Evolutionary conservation across 2,888 invertebrate genomes (phyloP).

Genomic region (Galerucella calmariensis): DNA sequence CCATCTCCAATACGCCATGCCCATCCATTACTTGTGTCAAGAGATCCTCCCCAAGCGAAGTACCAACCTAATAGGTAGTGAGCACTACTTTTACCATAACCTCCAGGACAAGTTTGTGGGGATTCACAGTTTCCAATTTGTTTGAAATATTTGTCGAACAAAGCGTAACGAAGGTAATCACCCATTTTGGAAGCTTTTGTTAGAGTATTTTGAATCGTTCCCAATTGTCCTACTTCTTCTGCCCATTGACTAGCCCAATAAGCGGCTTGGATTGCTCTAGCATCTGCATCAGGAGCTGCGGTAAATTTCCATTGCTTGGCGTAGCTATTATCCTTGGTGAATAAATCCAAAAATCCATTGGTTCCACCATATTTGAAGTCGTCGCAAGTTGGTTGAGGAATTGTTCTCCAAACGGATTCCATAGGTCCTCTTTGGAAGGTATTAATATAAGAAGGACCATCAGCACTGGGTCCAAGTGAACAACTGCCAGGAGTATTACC

Average conservation of each 20-base stretch:
- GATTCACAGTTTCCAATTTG: constrained; percentile 49
- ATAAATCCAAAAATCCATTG: constrained; percentile 48
- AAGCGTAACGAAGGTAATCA: constrained; percentile 48
- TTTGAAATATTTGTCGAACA: constrained; percentile 53
- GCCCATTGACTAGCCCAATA: constrained; percentile 51
- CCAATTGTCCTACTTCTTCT: constrained; percentile 41
- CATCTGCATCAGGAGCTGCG: constrained; percentile 51
- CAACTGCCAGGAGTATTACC: constrained; percentile 46
- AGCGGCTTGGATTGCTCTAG: constrained; percentile 50
- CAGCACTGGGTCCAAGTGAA: constrained; percentile 40
- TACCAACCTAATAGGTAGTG: constrained; percentile 51
- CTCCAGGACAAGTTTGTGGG: constrained; percentile 43
- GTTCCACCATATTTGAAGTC: constrained; percentile 46
- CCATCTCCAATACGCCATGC: constrained; percentile 52
- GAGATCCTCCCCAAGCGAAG: constrained; percentile 50
- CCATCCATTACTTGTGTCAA: constrained; percentile 44
- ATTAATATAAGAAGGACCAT: constrained; percentile 50
- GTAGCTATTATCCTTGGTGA: constrained; percentile 48
- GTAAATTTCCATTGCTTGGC: constrained; percentile 51
- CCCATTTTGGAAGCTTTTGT: constrained; percentile 50
- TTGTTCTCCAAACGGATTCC: constrained; percentile 51
- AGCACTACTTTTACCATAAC: constrained; percentile 48
- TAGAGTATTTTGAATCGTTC: constrained; percentile 40
- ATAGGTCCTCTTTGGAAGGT: constrained; percentile 50
- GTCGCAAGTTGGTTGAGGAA: constrained; percentile 52